These are phyloP conservation scores for Danio kyathit DNA, from an alignment of 2,797 vertebrate species.

Conservation along the genomic window DNA sequence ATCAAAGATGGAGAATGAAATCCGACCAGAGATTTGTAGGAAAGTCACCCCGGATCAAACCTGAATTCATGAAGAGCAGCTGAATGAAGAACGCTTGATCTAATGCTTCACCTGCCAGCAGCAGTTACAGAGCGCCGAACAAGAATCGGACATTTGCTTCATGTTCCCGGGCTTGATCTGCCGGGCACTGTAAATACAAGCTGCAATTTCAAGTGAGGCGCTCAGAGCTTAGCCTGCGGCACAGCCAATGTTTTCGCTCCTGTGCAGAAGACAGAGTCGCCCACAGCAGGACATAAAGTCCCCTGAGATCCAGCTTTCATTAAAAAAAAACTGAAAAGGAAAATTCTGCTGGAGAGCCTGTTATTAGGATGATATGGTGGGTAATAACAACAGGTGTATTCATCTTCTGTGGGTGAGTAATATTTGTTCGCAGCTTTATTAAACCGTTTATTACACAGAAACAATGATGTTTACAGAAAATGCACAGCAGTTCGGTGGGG, in stretches of 20 bases:
- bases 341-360: neutral
- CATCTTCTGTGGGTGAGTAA: constrained; percentile 23
- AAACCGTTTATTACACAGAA: constrained; percentile 5
- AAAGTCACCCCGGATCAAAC: constrained; percentile 12
- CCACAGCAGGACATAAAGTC: constrained; percentile 18
- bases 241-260: neutral
- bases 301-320: constrained; percentile 35
- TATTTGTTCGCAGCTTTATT: constrained; percentile 10
- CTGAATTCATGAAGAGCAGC: neutral
- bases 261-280: constrained; percentile 13
- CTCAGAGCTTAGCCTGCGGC: constrained; percentile 32
- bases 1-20: neutral
- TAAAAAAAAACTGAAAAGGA: constrained; percentile 2
- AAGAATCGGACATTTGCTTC: constrained; percentile 16
- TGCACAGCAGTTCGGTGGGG: neutral
- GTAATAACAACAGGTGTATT: constrained; percentile 12
- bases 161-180: constrained; percentile 22
- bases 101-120: constrained; percentile 16
- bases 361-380: constrained; percentile 1
- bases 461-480: constrained; percentile 18
- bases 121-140: constrained; percentile 23
- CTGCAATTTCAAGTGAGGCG: neutral
- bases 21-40: neutral
- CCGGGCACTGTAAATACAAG: constrained; percentile 33
- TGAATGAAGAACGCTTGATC: constrained; percentile 38